These are phyloP conservation scores for Genyomyrus donnyi DNA, from an alignment of 2,113 vertebrate species.

Conservation along the genomic window DNA sequence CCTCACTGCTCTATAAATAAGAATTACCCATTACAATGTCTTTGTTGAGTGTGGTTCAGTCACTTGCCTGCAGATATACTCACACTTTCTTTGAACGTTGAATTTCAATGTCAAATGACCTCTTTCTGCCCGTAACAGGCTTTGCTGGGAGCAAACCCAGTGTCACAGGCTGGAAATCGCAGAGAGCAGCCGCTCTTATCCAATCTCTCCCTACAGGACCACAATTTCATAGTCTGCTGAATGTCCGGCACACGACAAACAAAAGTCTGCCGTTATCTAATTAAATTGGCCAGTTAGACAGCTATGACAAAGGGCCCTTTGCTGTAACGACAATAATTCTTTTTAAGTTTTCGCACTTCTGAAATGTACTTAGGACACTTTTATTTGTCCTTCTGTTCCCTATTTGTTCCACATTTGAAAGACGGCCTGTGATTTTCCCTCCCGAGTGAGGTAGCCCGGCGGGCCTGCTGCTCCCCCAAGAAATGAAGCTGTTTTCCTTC, in stretches of 20 bases:
- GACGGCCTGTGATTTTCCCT: neutral
- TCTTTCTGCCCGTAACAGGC: neutral
- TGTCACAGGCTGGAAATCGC: neutral
- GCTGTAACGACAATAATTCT: neutral
- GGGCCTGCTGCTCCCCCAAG: neutral
- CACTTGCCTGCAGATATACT: neutral
- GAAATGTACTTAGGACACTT: neutral
- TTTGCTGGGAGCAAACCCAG: neutral
- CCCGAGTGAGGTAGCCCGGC: neutral
- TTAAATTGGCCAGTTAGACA: neutral
- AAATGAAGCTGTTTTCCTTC: neutral
- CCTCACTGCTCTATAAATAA: constrained; percentile 12
- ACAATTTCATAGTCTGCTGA: neutral
- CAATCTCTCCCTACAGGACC: neutral
- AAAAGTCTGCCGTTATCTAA: neutral
- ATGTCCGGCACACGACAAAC: neutral
- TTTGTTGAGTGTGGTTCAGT: neutral
- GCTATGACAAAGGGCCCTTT: neutral
- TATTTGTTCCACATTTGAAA: neutral
- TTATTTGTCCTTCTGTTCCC: neutral
- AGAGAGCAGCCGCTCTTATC: neutral
- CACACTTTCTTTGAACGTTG: neutral
- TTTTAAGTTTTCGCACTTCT: neutral
- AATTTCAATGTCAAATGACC: neutral
- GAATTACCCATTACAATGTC: constrained; percentile 11